A percentile compares a stretch with the other conserved stretches of the same genome.
phyloP scores from a whole-genome alignment of 2,797 vertebrate species.

The Chrysocyon brachyurus region DNA sequence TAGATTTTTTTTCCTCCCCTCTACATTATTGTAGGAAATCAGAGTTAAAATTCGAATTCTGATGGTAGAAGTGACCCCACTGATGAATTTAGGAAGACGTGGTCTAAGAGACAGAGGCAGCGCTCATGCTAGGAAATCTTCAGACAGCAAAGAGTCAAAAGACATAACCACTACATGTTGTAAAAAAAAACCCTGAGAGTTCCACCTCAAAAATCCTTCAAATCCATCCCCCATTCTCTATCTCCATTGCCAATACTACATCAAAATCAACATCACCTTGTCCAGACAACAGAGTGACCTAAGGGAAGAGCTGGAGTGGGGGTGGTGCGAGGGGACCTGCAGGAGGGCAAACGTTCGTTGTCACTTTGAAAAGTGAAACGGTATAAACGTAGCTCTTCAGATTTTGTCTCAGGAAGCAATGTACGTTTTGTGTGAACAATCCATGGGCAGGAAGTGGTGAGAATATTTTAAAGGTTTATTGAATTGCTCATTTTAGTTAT shows the following conservation, averaged over 20 bases:
- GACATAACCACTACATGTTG: neutral
- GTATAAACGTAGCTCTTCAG: constrained; percentile 72
- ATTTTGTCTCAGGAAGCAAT: constrained; percentile 84
- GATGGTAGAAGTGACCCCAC: neutral
- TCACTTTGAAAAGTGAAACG: constrained; percentile 56
- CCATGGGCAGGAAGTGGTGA: constrained; percentile 88
- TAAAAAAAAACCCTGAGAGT: neutral
- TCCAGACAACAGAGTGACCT: neutral
- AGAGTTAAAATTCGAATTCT: constrained; percentile 27
- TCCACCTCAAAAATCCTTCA: neutral
- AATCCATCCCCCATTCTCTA: neutral
- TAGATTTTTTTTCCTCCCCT: neutral
- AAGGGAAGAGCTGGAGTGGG: no score
- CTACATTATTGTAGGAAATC: neutral
- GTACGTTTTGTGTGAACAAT: constrained; percentile 70
- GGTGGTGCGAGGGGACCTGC: neutral
- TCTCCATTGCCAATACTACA: neutral
- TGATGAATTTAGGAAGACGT: neutral
- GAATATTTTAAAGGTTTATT: constrained; percentile 82
- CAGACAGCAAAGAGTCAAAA: neutral
- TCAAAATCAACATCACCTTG: neutral
- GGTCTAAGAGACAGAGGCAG: neutral
- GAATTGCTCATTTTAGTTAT: constrained; percentile 84
- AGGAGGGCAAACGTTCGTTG: neutral
- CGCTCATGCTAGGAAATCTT: neutral